These are phyloP conservation scores for Bilobella aurantiaca DNA, from an alignment of 1,140 invertebrate species.

Conservation along the genomic window DNA sequence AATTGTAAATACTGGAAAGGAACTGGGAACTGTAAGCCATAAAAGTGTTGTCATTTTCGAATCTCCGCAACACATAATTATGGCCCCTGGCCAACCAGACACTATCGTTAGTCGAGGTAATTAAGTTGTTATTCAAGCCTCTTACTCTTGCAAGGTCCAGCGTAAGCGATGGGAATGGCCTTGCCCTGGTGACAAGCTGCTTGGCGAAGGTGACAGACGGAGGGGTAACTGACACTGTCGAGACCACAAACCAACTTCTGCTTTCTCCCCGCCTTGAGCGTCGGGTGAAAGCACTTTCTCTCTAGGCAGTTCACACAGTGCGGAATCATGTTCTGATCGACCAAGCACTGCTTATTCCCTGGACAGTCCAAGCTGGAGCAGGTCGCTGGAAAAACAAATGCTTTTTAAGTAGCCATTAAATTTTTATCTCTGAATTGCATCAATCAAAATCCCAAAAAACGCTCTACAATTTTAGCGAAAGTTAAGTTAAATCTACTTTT, in stretches of 20 bases:
- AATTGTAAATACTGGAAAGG: no score
- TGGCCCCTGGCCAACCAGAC: no score
- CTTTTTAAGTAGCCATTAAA: no score
- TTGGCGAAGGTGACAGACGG: constrained; percentile 69
- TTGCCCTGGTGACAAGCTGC: constrained; percentile 68
- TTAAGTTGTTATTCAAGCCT: background rate
- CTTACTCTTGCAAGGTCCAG: constrained; percentile 67
- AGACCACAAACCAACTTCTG: constrained; percentile 66
- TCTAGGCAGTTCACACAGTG: constrained; percentile 65
- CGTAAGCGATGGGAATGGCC: constrained; percentile 73
- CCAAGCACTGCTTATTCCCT: constrained; percentile 65
- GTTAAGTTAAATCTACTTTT: background rate
- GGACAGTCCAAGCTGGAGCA: constrained; percentile 68
- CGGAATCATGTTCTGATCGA: constrained; percentile 72
- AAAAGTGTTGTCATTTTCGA: no score
- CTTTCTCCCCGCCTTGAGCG: constrained; percentile 16
- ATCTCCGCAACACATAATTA: no score
- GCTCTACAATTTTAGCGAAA: constrained; percentile 10
- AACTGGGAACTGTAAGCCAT: no score
- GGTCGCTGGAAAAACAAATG: constrained; percentile 9
- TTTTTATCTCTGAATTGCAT: no score
- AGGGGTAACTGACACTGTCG: constrained; percentile 75
- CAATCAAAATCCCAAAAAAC: no score
- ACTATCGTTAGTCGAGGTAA: no score
- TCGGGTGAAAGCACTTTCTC: constrained; percentile 47